Base-by-base conservation (phyloP, 2,888 invertebrate species). In the Scotopteryx bipunctaria region DNA sequence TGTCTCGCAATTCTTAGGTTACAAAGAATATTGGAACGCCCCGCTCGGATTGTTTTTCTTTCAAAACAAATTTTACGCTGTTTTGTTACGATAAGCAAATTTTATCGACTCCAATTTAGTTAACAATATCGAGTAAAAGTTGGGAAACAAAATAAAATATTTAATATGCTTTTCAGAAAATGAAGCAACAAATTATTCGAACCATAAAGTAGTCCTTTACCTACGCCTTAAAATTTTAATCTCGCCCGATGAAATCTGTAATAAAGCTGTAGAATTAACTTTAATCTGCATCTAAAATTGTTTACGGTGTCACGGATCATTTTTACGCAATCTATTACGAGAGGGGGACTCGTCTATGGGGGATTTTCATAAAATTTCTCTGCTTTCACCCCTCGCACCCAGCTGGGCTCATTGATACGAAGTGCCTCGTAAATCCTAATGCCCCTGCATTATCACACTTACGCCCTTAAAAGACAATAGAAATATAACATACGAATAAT, bases 371-470 rank as follows among this genome's bases (percentile, higher is more conserved):
- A 69, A 74, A 71, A 69, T 60, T 64, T 69, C 70, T 64, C 69
- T 67, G 66, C 59, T 40, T 23, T 38, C 23, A 16, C 13, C 45
- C 25, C 33, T 14, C 59, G 53, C 62, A 67, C 69, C 66, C 64
- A 53, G 57, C 66, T 57, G 57, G 59, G 33, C 56, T 67, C 74
- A 76, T 73, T 75, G 74, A 69, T 74, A 71, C 63, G 59, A 69
- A 78, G 71, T 67, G 63, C 60, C 66, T 76, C 81, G 71, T 82
- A 78, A 81, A 78, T 78, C 73, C 71, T 77, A 76, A 78, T 77
- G 69, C 64, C 54, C 55, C 43, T 63, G 47, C 57, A 63, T 66
- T 63, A 63, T 66, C 58, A 59, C 59, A 50, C 65, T 61, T 67
- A 63, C 56, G 62, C 50, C 59, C 55, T 53, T 51, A 56, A 54